Evolutionary conservation across 2,797 vertebrate genomes (phyloP), one percentile per base, ranked within the genome.

Genomic region (Cynopterus sphinx): DNA sequence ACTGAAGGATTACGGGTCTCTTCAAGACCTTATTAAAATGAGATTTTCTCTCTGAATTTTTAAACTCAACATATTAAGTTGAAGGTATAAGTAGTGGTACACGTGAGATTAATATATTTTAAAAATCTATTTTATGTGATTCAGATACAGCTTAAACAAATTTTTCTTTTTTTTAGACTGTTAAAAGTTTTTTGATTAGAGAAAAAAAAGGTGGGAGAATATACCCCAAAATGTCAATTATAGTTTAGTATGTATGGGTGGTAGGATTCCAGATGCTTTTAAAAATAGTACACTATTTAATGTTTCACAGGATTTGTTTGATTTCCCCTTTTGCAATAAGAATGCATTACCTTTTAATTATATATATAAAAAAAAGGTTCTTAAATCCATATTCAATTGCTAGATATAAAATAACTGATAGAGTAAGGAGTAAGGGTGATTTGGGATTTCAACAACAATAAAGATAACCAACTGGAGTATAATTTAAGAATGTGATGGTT

Each of bases 111-210:
- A 91, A 81, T 26, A 3, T 31, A 24, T 67, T 93, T 74, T 43
- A 19, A 22, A n/a, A 79, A 51, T 43, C 15, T 77, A 43, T 90
- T 55, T 43, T 59, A 33, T 41, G 9, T 63, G 15, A 91, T 59
- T 46, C n/a, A 43, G 61, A 94, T 39, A 55, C 43, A 75, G 49
- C 68, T 75, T 59, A 70, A 63, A 74, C 7, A 43, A 31, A 19
- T 53, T 75, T 68, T 90, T 74, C 33, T 87, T 59, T 87, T 77
- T 59, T 77, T 85, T 67, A 67, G 78, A 74, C 49, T 74, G 31
- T n/a, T 82, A 57, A 90, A 93, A 93, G 67, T 28, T 53, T 22
- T 92, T n/a, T 81, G 24, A 96, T 55, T 12, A 83, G 9, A 87
- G 51, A 9, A 17, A 53, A 83, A 86, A 65, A 41, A 33, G 21